phyloP scores from a whole-genome alignment of 2,888 invertebrate species.

The Galerucella pusilla region DNA sequence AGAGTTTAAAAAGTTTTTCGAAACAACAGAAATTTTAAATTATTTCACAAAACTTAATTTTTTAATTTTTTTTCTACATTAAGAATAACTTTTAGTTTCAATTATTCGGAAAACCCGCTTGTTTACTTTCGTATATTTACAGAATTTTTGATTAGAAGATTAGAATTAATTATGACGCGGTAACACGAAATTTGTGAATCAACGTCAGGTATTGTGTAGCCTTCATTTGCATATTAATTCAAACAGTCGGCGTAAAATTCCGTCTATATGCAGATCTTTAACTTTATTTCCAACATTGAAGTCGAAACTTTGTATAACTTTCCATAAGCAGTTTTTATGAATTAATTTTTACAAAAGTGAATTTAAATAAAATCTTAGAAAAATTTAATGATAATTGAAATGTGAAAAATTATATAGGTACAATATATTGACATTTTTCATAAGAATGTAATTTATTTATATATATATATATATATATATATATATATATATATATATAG shows the following conservation, averaged over 20 bases:
- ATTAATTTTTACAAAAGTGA: neutral
- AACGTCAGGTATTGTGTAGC: neutral
- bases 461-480: too few species aligned
- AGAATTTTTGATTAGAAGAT: neutral
- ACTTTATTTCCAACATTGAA: neutral
- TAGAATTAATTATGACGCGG: neutral
- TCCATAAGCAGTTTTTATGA: neutral
- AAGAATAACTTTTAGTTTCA: neutral
- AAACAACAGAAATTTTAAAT: too few species aligned
- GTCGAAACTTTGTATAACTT: neutral
- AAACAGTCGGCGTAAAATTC: slow-evolving; percentile 1
- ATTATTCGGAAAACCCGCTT: neutral
- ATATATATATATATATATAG: too few species aligned
- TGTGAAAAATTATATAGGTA: too few species aligned
- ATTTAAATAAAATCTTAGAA: neutral
- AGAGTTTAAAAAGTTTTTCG: too few species aligned
- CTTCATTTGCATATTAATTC: slow-evolving; percentile 13
- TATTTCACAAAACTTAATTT: too few species aligned
- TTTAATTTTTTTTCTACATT: neutral
- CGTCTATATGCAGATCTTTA: neutral
- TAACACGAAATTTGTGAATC: slow-evolving; percentile 5
- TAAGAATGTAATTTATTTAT: too few species aligned
- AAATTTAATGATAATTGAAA: too few species aligned
- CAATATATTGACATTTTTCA: too few species aligned
- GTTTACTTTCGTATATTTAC: neutral